phyloP scores from a whole-genome alignment of 1,140 invertebrate genomes.

The Sarcophaga bullata region DNA sequence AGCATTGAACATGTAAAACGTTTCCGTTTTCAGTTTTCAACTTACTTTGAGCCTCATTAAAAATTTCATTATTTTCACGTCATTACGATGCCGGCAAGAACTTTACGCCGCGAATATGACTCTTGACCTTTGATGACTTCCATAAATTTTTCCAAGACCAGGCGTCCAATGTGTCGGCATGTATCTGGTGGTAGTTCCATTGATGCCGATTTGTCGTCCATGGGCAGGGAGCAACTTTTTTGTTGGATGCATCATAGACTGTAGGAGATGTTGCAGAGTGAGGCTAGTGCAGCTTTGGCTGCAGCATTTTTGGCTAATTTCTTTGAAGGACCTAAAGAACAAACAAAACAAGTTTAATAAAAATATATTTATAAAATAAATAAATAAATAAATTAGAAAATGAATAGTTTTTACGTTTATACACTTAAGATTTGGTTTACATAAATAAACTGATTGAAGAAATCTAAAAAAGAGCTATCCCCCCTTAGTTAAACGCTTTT shows the following conservation, averaged over 20 bases:
- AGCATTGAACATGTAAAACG: background rate
- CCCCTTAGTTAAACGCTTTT: too few species aligned
- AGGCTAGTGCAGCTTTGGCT: conserved; percentile 81
- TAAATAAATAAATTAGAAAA: too few species aligned
- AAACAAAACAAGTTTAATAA: background rate
- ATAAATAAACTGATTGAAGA: too few species aligned
- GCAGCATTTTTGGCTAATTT: conserved; percentile 89
- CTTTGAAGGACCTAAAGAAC: conserved; percentile 79
- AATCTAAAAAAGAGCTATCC: too few species aligned
- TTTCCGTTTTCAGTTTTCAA: background rate
- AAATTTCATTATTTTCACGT: conserved; percentile 74
- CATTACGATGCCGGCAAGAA: conserved; percentile 92
- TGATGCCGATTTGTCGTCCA: conserved; percentile 67
- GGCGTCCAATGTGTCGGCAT: conserved; percentile 80
- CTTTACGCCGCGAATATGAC: conserved; percentile 83
- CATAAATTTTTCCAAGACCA: conserved; percentile 84
- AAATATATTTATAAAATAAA: background rate
- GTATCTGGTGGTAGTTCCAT: conserved; percentile 71
- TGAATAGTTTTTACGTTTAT: background rate
- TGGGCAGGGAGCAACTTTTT: conserved; percentile 64
- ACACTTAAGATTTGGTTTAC: background rate
- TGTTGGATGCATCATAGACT: conserved; percentile 60
- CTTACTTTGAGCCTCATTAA: conserved; percentile 68
- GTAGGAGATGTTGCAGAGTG: conserved; percentile 71
- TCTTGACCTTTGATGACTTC: conserved; percentile 78